Percentiles rank a stretch among this genome's conserved stretches.
Evolutionary conservation across 1,140 invertebrate species (phyloP).

Genomic region (Caerostris darwini): DNA sequence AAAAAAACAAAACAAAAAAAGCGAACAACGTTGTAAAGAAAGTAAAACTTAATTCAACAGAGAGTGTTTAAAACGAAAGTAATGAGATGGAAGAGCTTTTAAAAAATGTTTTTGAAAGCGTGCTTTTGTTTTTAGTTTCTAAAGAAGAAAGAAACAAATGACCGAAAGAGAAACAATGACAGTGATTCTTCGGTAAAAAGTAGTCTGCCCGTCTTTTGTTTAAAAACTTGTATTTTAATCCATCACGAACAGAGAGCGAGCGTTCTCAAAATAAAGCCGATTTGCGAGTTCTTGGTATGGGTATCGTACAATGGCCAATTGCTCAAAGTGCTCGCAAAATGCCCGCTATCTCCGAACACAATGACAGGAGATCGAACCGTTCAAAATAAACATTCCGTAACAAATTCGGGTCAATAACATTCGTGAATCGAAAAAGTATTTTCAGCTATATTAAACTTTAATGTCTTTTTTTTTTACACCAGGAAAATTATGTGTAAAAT

Average conservation of each 20-base stretch:
- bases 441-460: too few species aligned
- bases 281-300: background rate
- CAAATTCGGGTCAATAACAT: conserved; percentile 7
- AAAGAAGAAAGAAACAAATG: background rate
- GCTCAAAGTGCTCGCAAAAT: conserved; percentile 9
- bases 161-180: background rate
- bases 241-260: background rate
- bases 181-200: background rate
- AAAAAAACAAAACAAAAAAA: too few species aligned
- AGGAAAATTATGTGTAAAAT: background rate
- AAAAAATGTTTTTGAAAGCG: too few species aligned
- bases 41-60: too few species aligned
- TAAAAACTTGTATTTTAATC: background rate
- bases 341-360: background rate
- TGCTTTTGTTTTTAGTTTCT: too few species aligned
- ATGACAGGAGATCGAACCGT: background rate
- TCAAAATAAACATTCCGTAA: conserved; percentile 1
- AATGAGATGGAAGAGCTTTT: too few species aligned
- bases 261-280: background rate
- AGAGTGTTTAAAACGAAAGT: too few species aligned
- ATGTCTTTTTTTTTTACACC: background rate
- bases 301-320: background rate
- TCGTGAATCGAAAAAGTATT: background rate
- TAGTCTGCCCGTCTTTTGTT: background rate
- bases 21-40: too few species aligned